Conservation (phyloP, 2,797 vertebrate species). For the Xiphophorus birchmanni region DNA sequence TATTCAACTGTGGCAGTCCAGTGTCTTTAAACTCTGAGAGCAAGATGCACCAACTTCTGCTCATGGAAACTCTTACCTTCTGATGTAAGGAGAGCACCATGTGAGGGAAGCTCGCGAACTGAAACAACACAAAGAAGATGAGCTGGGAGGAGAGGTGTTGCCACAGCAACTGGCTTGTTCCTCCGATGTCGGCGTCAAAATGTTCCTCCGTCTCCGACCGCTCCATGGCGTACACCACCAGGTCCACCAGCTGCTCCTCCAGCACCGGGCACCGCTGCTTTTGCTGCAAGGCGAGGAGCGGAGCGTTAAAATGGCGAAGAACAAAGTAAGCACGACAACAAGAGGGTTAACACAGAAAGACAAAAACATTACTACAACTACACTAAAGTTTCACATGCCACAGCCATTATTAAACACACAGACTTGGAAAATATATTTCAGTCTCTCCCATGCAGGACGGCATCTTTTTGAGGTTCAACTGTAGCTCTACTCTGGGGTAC, state of each 20-base stretch:
- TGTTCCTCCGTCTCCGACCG: conserved; percentile 98
- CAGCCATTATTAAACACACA: conserved; percentile 11
- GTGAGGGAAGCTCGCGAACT: conserved; percentile 99
- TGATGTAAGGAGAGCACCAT: conserved; percentile 99
- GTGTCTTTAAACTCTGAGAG: not conserved
- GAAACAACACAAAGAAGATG: conserved; percentile 99
- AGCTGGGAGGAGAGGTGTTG: conserved; percentile 99
- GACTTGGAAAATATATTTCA: conserved; percentile 6
- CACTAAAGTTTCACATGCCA: not conserved
- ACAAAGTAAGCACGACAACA: conserved; percentile 18
- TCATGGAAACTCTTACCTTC: conserved; percentile 83
- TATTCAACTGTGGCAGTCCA: not conserved
- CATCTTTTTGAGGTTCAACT: conserved; percentile 39
- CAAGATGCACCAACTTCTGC: not conserved
- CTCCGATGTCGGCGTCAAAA: conserved; percentile 90
- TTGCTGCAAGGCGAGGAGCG: conserved; percentile 84
- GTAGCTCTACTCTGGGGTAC: conserved; percentile 17
- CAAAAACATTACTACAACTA: conserved; percentile 27
- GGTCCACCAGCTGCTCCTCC: conserved; percentile 98
- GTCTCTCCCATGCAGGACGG: conserved; percentile 31
- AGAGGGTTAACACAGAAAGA: conserved; percentile 31
- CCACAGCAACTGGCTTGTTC: conserved; percentile 98
- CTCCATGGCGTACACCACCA: conserved; percentile 99
- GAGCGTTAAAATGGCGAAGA: conserved; percentile 48
- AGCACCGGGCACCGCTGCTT: conserved; percentile 98